Percentiles rank a stretch among this genome's conserved stretches.
phyloP scores from a whole-genome alignment of 2,797 vertebrate genomes.

The Anas flavirostris region DNA sequence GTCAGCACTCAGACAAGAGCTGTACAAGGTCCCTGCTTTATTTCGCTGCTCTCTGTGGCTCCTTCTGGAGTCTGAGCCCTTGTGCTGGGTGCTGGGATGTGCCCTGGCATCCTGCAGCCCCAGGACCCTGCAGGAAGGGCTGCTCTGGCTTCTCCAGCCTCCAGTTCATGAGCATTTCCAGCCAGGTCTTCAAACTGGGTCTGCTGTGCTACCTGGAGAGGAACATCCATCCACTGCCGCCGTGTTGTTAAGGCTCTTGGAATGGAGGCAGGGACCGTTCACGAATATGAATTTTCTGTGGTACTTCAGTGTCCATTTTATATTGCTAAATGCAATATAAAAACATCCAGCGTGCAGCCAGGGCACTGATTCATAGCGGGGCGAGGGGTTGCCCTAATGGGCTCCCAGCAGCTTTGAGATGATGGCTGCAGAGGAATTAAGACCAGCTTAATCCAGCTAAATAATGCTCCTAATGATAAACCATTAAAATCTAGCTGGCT shows the following conservation, averaged over 20 bases:
- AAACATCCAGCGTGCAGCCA: background rate
- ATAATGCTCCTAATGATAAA: constrained; percentile 51
- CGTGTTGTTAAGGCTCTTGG: background rate
- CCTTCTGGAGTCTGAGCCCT: background rate
- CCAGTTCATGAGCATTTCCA: background rate
- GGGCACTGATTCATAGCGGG: background rate
- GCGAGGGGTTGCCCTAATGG: background rate
- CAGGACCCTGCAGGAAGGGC: background rate
- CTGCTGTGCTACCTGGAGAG: background rate
- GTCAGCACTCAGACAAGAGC: background rate
- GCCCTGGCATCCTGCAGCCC: no score
- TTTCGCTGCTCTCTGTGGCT: rapidly evolving
- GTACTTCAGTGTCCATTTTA: background rate
- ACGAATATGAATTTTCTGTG: background rate
- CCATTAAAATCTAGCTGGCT: constrained; percentile 47
- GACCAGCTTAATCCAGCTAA: constrained; percentile 45
- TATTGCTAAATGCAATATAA: background rate
- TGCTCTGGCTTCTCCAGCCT: background rate
- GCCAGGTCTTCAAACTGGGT: background rate
- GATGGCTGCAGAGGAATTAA: background rate
- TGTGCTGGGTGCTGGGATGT: rapidly evolving
- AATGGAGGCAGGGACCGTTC: background rate
- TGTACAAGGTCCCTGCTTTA: background rate
- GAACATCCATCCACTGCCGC: background rate
- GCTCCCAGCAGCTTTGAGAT: constrained; percentile 30